Evolutionary conservation across 2,113 vertebrate genomes (phyloP), one percentile per base, ranked within the genome.

Genomic region (Chauna torquata): DNA sequence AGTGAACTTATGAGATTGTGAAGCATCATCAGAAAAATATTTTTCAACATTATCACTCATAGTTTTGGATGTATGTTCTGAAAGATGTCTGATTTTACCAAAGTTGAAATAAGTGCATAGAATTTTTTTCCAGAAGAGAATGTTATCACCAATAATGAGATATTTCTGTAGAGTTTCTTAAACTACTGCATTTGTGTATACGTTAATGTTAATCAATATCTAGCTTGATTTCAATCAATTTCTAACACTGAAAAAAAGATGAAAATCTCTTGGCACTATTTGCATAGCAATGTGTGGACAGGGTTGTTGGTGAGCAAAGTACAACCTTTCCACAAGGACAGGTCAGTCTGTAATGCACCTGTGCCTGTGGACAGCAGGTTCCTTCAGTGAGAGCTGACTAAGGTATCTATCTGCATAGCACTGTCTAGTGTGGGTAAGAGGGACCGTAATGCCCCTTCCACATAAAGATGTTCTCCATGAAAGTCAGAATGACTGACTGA

Each of bases 241-340:
- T 65, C 18, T 42, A 65, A 36, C 17, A 38, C 14, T 4, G 12
- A 79, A 40, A 2, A 2, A 22, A 18, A 11, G 32, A 36, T 16
- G 2, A 88, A 80, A 32, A 66, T 62, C 18, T 57, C 38, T 54
- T 15, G 72, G 13, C 16, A 7, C 6, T 30, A 3, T 85, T 76
- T 72, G 17, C 24, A 16, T 45, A 40, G 17, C n/a, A 13, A 2
- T 15, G 27, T 17, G 24, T 54, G 13, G 7, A 25, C 20, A 24
- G 0, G 3, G 5, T 4, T 82, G 27, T 64, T 25, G 45, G 11
- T 16, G 32, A 58, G 17, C 8, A 80, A 30, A 74, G 5, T 12
- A 49, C 0, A 1, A 3, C 6, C 13, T 11, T 81, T 78, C 16
- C 27, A 71, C 9, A 11, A 3, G 16, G 4, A 25, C 40, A 18